These are phyloP conservation scores for Apis laboriosa DNA, from an alignment of 1,140 invertebrate species.

Conservation along the genomic window DNA sequence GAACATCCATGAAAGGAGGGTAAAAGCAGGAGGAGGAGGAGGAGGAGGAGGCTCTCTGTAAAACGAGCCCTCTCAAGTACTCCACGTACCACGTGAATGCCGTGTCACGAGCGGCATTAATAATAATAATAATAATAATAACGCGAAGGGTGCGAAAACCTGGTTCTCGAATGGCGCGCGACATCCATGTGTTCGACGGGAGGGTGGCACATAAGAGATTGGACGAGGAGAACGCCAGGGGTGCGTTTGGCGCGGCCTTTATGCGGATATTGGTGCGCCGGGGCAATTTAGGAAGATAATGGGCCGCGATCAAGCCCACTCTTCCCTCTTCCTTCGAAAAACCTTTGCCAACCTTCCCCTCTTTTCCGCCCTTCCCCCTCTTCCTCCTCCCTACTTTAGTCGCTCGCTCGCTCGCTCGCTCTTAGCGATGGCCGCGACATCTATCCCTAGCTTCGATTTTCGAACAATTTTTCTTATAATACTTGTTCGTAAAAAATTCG, in stretches of 20 bases:
- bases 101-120: constrained; percentile 46
- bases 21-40: neutral
- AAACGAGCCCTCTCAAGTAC: neutral
- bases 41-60: too few relatives aligned
- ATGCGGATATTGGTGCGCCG: constrained; percentile 51
- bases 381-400: neutral
- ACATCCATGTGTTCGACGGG: neutral
- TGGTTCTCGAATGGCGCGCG: constrained; percentile 21
- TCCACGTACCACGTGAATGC: neutral
- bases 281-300: constrained; percentile 75
- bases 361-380: neutral
- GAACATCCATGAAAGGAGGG: too few relatives aligned
- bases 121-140: constrained; percentile 59
- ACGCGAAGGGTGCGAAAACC: constrained; percentile 20
- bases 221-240: constrained; percentile 40
- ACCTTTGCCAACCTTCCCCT: neutral
- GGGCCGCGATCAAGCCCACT: constrained; percentile 53
- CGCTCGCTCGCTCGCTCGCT: too few relatives aligned
- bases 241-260: constrained; percentile 37
- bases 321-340: constrained; percentile 48
- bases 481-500: too few relatives aligned
- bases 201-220: constrained; percentile 21
- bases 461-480: too few relatives aligned
- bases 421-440: too few relatives aligned
- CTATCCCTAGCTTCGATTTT: too few relatives aligned